Evolutionary conservation across 1,140 invertebrate genomes (phyloP).

Genomic region (Parapsyche elsis): DNA sequence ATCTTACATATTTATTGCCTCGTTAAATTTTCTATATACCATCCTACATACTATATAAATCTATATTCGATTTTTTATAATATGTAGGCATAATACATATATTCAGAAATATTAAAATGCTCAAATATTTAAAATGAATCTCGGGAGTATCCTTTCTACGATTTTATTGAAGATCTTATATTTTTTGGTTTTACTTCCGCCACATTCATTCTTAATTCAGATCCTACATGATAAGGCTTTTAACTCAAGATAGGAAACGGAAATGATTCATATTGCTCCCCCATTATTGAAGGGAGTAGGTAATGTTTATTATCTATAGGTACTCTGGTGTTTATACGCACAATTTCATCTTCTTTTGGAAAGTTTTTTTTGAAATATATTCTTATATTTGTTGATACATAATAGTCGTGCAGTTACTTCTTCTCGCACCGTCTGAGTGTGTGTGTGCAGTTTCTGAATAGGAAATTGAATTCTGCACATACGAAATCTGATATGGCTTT

Average conservation of each 20-base stretch:
- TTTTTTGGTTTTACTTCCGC: neutral
- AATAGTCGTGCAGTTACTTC: neutral
- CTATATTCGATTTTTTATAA: too few species aligned
- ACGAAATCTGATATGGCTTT: neutral
- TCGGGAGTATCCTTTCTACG: too few species aligned
- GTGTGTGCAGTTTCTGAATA: neutral
- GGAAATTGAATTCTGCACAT: slow-evolving; percentile 11
- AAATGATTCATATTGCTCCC: slow-evolving; percentile 1
- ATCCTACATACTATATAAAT: too few species aligned
- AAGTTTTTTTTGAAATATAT: neutral
- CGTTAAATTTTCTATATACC: too few species aligned
- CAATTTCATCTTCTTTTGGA: neutral
- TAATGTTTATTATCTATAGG: neutral
- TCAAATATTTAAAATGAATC: too few species aligned
- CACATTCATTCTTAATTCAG: neutral
- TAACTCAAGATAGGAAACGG: neutral
- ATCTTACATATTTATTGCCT: too few species aligned
- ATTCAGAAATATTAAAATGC: too few species aligned
- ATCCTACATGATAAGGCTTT: slow-evolving; percentile 16
- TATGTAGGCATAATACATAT: too few species aligned
- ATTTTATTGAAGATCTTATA: too few species aligned
- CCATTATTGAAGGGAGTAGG: slow-evolving; percentile 1
- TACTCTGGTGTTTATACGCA: neutral
- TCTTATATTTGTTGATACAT: neutral
- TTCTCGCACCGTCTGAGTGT: neutral